Base-by-base conservation (phyloP, 2,888 invertebrate genomes). In the Colostygia pectinataria region DNA sequence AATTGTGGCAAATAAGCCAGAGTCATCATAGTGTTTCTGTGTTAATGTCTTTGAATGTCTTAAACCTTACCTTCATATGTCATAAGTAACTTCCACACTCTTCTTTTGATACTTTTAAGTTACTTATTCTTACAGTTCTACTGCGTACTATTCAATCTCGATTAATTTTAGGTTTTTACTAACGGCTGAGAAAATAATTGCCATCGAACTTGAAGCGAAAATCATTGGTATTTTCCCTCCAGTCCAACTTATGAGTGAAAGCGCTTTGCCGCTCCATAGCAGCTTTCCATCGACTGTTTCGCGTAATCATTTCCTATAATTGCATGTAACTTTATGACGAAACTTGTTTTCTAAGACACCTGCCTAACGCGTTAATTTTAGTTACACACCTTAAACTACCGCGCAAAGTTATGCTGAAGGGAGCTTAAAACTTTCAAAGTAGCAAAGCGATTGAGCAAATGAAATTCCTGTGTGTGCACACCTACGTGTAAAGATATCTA, bases 381-480 rank as follows among this genome's bases (percentile, higher is more conserved):
- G 24, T 36, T 13, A 31, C 31, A 50, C 33, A 46, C 38, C 36
- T 47, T 37, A 48, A 54, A 53, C 31, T 46, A 43, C 41, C 46
- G 33, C 47, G 27, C 25, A 15, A 45, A 52, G 46, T 49, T 29
- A 33, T 9, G n/a, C 24, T 45, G 45, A 45, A 46, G 20, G 45
- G 46, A 39, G 25, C 33, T 47, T 37, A 41, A 51, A 46, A 42
- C 53, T 46, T 53, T 54, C 50, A 63, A 61, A 56, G 42, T 34
- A 24, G 34, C 42, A 15, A 20, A 49, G 42, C 42, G 46, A 53
- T 65, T 63, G 61, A 62, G 63, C 60, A 62, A 68, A 64, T 62
- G 56, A 56, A 62, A 71, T 71, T 61, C 67, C 63, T 55, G 10
- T 39, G 55, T 47, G 40, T 44, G 36, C 52, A 62, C 52, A 44